phyloP scores from a whole-genome alignment of 2,888 invertebrate species.

The Cryptosula pallasiana region DNA sequence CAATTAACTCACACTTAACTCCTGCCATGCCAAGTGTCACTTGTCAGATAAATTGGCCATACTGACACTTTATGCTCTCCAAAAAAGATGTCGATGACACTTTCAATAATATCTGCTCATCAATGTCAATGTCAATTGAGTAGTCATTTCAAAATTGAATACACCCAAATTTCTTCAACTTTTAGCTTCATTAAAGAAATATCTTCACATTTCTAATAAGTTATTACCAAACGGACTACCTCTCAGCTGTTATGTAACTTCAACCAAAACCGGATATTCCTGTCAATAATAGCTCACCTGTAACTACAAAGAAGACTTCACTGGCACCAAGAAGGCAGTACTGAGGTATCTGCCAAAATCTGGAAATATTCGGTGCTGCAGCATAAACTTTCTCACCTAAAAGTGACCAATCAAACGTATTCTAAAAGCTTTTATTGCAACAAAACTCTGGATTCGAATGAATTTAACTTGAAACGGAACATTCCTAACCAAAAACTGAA shows the following conservation, averaged over 20 bases:
- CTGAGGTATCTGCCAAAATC: constrained; percentile 57
- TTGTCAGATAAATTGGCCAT: no score
- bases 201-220: no score
- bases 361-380: constrained; percentile 53
- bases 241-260: not conserved
- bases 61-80: no score
- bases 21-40: no score
- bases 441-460: not conserved
- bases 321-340: constrained; percentile 56
- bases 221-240: no score
- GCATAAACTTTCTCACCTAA: constrained; percentile 49
- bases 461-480: not conserved
- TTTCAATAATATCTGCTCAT: no score
- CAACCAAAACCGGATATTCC: not conserved
- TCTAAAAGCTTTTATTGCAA: not conserved
- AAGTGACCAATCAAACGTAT: no score
- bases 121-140: not conserved
- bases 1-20: no score
- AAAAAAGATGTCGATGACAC: no score
- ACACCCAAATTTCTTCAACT: no score
- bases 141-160: no score
- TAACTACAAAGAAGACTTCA: constrained; percentile 56
- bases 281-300: constrained; percentile 40
- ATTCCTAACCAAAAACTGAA: not conserved
- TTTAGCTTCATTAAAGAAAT: no score